phyloP scores from a whole-genome alignment of 2,113 vertebrate genomes.

The Entelurus aequoreus region DNA sequence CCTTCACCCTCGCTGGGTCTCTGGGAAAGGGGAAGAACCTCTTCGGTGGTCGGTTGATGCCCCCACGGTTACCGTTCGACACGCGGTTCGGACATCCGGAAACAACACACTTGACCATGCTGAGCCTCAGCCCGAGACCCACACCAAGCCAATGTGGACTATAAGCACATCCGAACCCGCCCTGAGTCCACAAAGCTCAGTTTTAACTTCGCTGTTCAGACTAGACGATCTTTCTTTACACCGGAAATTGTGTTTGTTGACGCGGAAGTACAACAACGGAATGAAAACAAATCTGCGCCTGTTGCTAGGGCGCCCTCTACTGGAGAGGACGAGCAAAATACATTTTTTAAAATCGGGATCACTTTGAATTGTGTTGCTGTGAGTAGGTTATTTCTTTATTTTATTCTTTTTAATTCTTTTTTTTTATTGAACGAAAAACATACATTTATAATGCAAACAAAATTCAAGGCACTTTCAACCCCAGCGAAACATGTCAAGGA shows the following conservation, averaged over 20 bases:
- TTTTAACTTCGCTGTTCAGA: too few species aligned
- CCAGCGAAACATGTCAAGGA: too few species aligned
- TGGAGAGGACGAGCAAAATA: too few species aligned
- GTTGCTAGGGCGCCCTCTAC: background rate
- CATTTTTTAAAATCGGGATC: too few species aligned
- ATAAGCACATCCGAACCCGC: background rate
- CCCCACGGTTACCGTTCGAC: background rate
- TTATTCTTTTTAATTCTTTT: too few species aligned
- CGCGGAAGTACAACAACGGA: conserved; percentile 32
- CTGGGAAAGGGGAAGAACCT: conserved; percentile 51
- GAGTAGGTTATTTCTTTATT: too few species aligned
- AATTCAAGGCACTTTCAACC: too few species aligned
- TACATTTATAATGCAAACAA: too few species aligned
- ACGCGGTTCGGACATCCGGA: conserved; percentile 52
- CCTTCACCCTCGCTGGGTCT: conserved; percentile 46
- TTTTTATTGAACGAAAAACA: too few species aligned
- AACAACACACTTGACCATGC: conserved; percentile 59
- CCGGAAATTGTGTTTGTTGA: conserved; percentile 18
- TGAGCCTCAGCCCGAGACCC: background rate
- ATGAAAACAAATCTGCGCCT: background rate
- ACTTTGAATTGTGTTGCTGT: too few species aligned
- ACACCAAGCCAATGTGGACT: background rate
- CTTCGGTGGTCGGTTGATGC: conserved; percentile 21
- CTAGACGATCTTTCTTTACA: background rate
- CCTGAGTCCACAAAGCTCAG: background rate